Base-by-base conservation (phyloP, 1,140 invertebrate genomes). In the Drepana arcuata region DNA sequence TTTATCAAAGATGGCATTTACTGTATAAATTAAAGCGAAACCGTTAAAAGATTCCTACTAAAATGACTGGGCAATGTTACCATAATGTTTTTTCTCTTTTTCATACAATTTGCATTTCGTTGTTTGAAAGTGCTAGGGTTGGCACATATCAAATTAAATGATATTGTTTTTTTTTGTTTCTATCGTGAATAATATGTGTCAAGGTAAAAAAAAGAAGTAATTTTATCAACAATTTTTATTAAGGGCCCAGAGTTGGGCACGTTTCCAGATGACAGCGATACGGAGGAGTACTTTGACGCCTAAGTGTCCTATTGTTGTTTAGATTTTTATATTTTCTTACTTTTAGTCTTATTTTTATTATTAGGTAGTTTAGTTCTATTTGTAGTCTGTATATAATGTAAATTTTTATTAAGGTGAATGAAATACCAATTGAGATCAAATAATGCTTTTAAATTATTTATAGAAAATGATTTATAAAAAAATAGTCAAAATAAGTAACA, bases 11-110 rank as follows among this genome's bases (percentile, higher is more conserved):
- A 10, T 10, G n/a, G 29, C 29, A 16, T n/a, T 31, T 10, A 2
- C 14, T 31, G 6, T 7, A 33, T 5, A 16, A 32, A 32, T 6
- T 2, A 15, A 21, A 7, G 6, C 18, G 2, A 23, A 13, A 33
- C 6, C 11, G 23, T 33, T 6, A 33, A 23, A n/a, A 23, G 7
- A 21, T 33, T 23, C 18, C 10, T 23, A 33, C 7, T 14, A 23
- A 33, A 33, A 23, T 33, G 31, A 9, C 3, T 33, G 31, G 31
- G 16, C 31, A 33, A 33, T 21, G 9, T 31, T 33, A 33, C 31
- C 31, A 10, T 13, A 18, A 21, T 7, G 13, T 33, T 33, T 21
- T 33, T 33, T 13, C 16, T 13, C 31, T 23, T 33, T 11, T 33
- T n/a, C 31, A 33, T 33, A 33, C 31, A 33, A 33, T n/a, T 11